Percentiles rank a stretch among this genome's conserved stretches.
phyloP scores from a whole-genome alignment of 2,888 invertebrate species.

The Dynastes hyllus region DNA sequence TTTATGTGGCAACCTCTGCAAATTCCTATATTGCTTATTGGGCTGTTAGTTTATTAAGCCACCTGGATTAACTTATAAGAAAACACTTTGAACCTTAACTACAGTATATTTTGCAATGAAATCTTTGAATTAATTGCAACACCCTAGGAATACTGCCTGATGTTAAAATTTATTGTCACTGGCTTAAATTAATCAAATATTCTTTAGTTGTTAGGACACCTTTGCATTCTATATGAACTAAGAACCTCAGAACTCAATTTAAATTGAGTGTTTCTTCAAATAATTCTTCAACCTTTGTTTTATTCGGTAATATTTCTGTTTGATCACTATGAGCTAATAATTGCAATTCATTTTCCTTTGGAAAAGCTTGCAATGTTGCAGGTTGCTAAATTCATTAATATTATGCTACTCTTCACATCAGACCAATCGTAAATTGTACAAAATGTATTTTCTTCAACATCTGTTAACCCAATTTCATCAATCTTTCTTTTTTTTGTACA shows the following conservation, averaged over 20 bases:
- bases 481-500: conserved; percentile 79
- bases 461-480: conserved; percentile 88
- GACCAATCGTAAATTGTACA: conserved; percentile 85
- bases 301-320: conserved; percentile 76
- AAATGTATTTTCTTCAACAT: conserved; percentile 89
- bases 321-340: conserved; percentile 97
- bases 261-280: conserved; percentile 72
- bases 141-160: conserved; percentile 42
- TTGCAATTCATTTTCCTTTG: conserved; percentile 92
- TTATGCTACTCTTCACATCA: conserved; percentile 86
- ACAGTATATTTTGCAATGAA: conserved; percentile 25
- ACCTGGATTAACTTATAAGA: not conserved
- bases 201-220: conserved; percentile 95
- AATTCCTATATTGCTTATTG: not conserved
- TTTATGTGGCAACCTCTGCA: too few relatives aligned
- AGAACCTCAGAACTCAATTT: conserved; percentile 90
- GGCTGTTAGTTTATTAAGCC: conserved; percentile 32
- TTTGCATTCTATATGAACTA: conserved; percentile 91
- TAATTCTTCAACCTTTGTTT: conserved; percentile 74
- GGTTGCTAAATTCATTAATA: conserved; percentile 93
- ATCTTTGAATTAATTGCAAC: conserved; percentile 32
- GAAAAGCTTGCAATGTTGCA: conserved; percentile 93
- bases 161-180: conserved; percentile 53
- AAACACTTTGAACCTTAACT: conserved; percentile 18
- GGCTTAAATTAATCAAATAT: conserved; percentile 77